Conservation (phyloP, 2,888 invertebrate species). For the Hipparchia sbordonii region DNA sequence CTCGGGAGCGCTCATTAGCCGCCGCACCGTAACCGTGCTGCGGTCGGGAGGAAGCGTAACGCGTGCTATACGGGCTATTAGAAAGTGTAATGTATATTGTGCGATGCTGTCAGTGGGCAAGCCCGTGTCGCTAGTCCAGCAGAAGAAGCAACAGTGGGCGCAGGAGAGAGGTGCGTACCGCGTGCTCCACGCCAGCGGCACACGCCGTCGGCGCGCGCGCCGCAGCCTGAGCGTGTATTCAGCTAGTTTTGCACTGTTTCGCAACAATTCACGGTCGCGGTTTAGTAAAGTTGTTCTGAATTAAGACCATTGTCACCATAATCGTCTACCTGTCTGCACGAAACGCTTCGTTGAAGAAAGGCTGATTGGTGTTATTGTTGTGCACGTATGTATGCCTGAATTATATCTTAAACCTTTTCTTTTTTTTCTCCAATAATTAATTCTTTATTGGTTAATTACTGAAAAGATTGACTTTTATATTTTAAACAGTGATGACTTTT, state of each 20-base stretch:
- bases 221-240: conserved; percentile 38
- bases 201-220: conserved; percentile 89
- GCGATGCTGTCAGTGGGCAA: conserved; percentile 80
- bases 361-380: conserved; percentile 14
- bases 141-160: conserved; percentile 96
- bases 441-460: background rate
- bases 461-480: too few relatives aligned
- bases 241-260: conserved; percentile 46
- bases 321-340: conserved; percentile 28
- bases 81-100: conserved; percentile 79
- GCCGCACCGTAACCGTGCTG: conserved; percentile 76
- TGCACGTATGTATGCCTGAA: conserved; percentile 35
- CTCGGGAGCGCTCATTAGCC: conserved; percentile 69
- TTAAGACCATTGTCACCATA: conserved; percentile 28
- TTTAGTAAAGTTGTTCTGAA: conserved; percentile 22
- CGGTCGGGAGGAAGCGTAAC: conserved; percentile 65
- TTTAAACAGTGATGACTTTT: too few relatives aligned
- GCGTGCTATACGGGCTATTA: conserved; percentile 75
- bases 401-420: background rate
- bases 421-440: background rate
- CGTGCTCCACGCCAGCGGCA: conserved; percentile 5
- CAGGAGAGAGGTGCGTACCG: conserved; percentile 90
- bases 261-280: conserved; percentile 61
- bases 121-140: conserved; percentile 88
- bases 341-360: conserved; percentile 26